These are phyloP conservation scores for Anthonomus grandis DNA, from an alignment of 1,140 invertebrate genomes.

Conservation along the genomic window DNA sequence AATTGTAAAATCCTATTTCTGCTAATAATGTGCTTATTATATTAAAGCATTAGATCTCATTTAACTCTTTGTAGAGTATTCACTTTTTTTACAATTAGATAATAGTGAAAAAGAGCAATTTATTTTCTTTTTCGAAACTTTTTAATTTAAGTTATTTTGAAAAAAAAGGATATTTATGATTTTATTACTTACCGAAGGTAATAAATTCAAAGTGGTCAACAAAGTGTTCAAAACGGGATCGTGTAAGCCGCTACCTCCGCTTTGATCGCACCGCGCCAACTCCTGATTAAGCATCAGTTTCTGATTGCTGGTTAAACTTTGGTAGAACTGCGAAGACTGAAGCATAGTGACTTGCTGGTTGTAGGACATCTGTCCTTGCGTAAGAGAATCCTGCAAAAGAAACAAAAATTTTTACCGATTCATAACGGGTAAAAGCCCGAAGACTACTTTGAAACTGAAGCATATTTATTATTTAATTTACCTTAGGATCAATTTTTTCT, in stretches of 20 bases:
- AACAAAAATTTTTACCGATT: no score
- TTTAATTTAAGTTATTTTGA: background rate
- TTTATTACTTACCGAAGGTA: constrained; percentile 15
- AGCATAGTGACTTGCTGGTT: constrained; percentile 56
- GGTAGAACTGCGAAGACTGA: constrained; percentile 63
- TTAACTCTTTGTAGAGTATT: no score
- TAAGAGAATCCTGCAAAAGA: constrained; percentile 21
- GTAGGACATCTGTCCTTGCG: constrained; percentile 37
- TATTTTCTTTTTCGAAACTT: no score
- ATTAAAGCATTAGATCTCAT: no score
- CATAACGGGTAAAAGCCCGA: no score
- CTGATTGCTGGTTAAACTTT: constrained; percentile 61
- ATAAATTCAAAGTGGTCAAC: constrained; percentile 53
- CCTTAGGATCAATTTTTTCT: constrained; percentile 25
- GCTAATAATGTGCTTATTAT: no score
- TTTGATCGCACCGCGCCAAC: constrained; percentile 38
- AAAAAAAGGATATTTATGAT: background rate
- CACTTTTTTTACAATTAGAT: no score
- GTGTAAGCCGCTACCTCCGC: constrained; percentile 27
- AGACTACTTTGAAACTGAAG: no score
- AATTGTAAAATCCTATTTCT: no score
- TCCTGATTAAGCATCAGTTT: constrained; percentile 66
- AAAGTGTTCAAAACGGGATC: constrained; percentile 54
- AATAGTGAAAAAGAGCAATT: no score
- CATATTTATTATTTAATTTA: constrained; percentile 1